These are phyloP conservation scores for Volucella inanis DNA, from an alignment of 2,888 invertebrate species.

Conservation along the genomic window DNA sequence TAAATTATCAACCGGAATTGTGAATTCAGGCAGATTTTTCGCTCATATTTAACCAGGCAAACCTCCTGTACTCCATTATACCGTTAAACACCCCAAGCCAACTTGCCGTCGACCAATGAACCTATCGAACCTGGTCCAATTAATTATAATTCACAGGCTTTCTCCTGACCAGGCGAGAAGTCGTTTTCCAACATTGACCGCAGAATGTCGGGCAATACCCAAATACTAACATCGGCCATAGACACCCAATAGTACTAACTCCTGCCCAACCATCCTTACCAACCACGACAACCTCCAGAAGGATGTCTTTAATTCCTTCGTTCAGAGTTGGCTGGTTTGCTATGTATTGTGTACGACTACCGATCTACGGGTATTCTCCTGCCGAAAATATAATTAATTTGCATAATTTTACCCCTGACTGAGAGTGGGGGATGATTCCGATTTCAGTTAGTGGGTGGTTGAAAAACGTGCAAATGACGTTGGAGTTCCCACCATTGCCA, in stretches of 20 bases:
- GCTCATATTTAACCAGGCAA: conserved; percentile 53
- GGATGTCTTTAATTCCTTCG: conserved; percentile 47
- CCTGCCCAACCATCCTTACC: neutral
- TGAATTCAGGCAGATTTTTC: conserved; percentile 70
- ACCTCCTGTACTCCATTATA: neutral
- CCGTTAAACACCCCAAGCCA: neutral
- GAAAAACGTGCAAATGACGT: conserved; percentile 66
- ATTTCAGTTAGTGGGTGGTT: conserved; percentile 8
- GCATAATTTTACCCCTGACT: conserved; percentile 61
- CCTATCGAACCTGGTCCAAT: conserved; percentile 71
- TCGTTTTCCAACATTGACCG: conserved; percentile 10
- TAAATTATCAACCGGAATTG: conserved; percentile 70
- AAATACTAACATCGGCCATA: neutral
- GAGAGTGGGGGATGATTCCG: conserved; percentile 34
- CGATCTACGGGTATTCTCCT: conserved; percentile 51
- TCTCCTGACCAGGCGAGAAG: conserved; percentile 23
- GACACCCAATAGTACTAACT: neutral
- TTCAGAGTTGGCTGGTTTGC: conserved; percentile 14
- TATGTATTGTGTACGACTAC: conserved; percentile 12
- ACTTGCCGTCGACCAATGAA: conserved; percentile 45
- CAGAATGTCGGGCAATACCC: conserved; percentile 15
- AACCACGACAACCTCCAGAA: neutral
- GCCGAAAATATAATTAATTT: conserved; percentile 73
- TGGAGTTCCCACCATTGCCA: conserved; percentile 53
- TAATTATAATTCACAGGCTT: conserved; percentile 72